These are phyloP conservation scores for Alectura lathami DNA, from an alignment of 2,113 vertebrate species.

Conservation along the genomic window DNA sequence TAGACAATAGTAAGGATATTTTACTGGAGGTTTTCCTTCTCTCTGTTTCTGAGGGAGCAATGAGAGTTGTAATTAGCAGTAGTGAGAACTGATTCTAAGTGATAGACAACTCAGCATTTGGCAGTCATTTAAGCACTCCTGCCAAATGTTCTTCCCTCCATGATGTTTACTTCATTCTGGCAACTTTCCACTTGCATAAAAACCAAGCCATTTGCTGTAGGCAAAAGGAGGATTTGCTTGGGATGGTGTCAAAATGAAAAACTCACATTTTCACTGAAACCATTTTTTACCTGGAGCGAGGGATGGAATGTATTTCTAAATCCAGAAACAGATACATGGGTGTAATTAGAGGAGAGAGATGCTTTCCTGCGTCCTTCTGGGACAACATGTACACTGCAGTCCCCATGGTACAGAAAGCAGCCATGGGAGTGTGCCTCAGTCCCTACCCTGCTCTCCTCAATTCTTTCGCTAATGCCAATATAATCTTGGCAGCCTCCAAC, in stretches of 20 bases:
- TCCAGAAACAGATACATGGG: background rate
- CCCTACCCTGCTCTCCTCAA: background rate
- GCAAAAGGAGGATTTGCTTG: conserved; percentile 33
- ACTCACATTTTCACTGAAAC: background rate
- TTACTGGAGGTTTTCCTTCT: background rate
- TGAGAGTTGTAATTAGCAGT: conserved; percentile 56
- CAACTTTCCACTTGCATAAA: conserved; percentile 39
- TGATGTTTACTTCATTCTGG: conserved; percentile 53
- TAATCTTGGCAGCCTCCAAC: background rate
- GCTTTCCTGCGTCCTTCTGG: background rate
- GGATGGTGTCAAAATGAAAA: conserved; percentile 12
- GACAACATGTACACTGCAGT: background rate
- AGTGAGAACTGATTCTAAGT: conserved; percentile 25
- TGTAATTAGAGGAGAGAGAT: background rate
- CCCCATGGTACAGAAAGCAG: background rate
- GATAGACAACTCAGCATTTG: conserved; percentile 57
- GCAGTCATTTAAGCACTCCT: conserved; percentile 4
- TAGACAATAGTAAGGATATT: background rate
- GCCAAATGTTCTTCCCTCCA: conserved; percentile 56
- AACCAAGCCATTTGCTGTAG: conserved; percentile 40
- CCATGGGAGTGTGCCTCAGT: background rate
- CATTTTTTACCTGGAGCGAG: conserved; percentile 17
- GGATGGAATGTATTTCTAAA: background rate
- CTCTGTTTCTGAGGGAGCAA: background rate
- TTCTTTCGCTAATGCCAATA: background rate